Evolutionary conservation across 2,113 vertebrate species (phyloP).

Genomic region (Malurus cyaneus): DNA sequence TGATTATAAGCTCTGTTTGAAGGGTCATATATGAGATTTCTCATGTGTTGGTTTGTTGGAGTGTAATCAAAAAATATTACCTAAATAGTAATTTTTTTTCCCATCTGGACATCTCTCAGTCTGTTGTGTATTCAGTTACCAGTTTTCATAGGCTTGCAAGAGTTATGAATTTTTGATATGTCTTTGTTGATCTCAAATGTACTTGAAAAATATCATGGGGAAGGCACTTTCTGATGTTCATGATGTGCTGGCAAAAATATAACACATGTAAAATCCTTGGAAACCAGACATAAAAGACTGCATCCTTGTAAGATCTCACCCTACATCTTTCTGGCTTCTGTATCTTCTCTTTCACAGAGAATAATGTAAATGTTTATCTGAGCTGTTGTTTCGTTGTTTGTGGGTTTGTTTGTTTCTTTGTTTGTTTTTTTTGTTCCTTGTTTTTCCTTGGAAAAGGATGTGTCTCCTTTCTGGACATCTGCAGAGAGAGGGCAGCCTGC

Average conservation of each 20-base stretch:
- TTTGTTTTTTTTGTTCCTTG: background rate
- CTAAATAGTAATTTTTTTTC: accelerated
- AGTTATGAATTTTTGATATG: background rate
- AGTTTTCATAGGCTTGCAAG: background rate
- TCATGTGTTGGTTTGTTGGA: background rate
- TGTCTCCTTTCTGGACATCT: background rate
- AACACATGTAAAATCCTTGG: background rate
- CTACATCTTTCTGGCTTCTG: background rate
- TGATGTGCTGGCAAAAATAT: background rate
- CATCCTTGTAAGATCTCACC: background rate
- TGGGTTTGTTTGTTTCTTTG: too few relatives aligned
- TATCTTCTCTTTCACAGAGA: background rate
- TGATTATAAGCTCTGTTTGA: background rate
- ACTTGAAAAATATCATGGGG: background rate
- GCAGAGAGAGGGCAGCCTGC: background rate
- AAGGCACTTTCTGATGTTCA: too few relatives aligned
- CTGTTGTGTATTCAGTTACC: background rate
- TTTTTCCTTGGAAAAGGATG: background rate
- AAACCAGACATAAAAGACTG: background rate
- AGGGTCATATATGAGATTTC: background rate
- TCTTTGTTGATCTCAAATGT: background rate
- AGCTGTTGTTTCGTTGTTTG: background rate
- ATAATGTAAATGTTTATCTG: background rate
- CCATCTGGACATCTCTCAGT: background rate
- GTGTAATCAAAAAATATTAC: background rate